Conservation (phyloP, 2,113 vertebrate genomes). For the Climacteris rufus region DNA sequence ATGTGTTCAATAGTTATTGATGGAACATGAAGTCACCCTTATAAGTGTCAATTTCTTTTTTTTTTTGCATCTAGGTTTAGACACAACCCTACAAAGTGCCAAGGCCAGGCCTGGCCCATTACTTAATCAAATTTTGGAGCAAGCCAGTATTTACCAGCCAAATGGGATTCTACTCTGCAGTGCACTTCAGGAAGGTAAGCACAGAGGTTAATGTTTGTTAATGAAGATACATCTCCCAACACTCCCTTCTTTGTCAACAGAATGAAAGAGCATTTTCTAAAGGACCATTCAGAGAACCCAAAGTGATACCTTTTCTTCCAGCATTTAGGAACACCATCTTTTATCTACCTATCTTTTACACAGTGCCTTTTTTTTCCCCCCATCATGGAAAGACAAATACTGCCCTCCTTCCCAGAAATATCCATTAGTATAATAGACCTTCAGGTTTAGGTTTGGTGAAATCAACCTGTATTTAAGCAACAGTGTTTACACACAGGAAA, state of each 20-base stretch:
- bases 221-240: slow-evolving; percentile 28
- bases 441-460: not conserved
- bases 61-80: not conserved
- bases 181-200: not conserved
- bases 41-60: not conserved
- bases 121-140: not conserved
- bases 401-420: not conserved
- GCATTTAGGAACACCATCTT: not conserved
- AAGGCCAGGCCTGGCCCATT: not conserved
- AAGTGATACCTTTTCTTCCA: not conserved
- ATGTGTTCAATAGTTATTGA: not conserved
- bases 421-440: not conserved
- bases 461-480: slow-evolving; percentile 11
- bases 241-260: not conserved
- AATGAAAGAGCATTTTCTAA: not conserved
- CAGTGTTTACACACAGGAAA: not conserved
- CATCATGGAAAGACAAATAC: slow-evolving; percentile 1
- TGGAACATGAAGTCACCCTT: not conserved
- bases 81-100: not conserved
- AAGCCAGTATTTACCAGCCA: not conserved
- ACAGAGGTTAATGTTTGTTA: not conserved
- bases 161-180: not conserved
- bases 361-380: too few relatives aligned
- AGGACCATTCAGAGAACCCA: not conserved
- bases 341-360: not conserved